Percentiles rank a stretch among this genome's conserved stretches.
These are phyloP conservation scores for Camponotus vicinus DNA, from an alignment of 1,140 invertebrate genomes.

Conservation along the genomic window DNA sequence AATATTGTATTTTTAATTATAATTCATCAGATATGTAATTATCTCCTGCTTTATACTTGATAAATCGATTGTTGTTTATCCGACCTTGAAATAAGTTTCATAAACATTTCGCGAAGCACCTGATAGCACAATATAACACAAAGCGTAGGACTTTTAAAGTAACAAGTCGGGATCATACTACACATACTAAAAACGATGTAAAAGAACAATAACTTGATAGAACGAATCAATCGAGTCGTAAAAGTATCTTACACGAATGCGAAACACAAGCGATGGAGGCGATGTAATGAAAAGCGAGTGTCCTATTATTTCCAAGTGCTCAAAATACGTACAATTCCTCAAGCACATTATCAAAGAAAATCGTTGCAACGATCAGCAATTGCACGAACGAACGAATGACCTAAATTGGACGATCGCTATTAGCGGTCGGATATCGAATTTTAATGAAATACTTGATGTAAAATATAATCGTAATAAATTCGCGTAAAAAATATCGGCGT, in stretches of 20 bases:
- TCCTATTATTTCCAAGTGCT: neutral
- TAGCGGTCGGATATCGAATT: constrained; percentile 26
- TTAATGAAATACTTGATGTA: constrained; percentile 21
- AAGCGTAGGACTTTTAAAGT: neutral
- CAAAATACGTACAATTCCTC: neutral
- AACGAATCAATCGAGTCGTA: neutral
- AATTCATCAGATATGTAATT: constrained; percentile 1
- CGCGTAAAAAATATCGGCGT: neutral
- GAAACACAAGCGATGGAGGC: constrained; percentile 14
- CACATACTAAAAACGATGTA: neutral
- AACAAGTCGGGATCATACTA: neutral
- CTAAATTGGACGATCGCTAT: constrained; percentile 28
- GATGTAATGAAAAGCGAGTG: constrained; percentile 6
- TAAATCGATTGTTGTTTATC: neutral
- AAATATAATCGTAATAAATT: neutral
- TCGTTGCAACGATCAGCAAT: neutral
- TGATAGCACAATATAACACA: no score
- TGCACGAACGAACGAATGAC: constrained; percentile 20
- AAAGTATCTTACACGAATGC: constrained; percentile 13
- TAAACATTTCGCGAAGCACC: neutral
- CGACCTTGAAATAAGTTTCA: neutral
- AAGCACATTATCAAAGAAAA: constrained; percentile 13
- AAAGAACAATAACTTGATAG: constrained; percentile 6
- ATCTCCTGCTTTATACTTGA: neutral
- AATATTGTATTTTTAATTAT: neutral